These are phyloP conservation scores for Geophilus truncorum DNA, from an alignment of 2,888 invertebrate genomes.

Conservation along the genomic window DNA sequence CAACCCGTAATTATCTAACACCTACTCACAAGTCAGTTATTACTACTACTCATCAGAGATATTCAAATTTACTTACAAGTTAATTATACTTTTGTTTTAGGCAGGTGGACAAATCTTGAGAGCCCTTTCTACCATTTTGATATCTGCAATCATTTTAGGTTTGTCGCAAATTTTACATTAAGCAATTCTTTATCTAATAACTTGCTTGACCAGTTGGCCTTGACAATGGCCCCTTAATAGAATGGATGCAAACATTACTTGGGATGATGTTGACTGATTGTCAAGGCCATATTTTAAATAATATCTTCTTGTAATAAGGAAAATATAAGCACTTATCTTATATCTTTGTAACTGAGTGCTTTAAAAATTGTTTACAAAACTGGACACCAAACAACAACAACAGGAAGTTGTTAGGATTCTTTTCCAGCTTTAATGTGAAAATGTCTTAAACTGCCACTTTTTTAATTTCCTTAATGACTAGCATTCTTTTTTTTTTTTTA, in stretches of 20 bases:
- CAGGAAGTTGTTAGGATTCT: background rate
- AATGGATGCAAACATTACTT: background rate
- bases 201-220: background rate
- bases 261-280: background rate
- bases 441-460: too few species aligned
- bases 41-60: too few species aligned
- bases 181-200: background rate
- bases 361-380: background rate
- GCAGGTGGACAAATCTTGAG: background rate
- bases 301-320: background rate
- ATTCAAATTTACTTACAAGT: background rate
- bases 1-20: too few species aligned
- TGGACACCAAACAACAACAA: too few species aligned
- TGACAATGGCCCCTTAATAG: background rate
- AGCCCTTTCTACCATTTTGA: background rate
- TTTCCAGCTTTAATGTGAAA: too few species aligned
- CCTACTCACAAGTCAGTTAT: too few species aligned
- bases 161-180: background rate
- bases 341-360: too few species aligned
- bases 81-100: background rate
- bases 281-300: background rate
- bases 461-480: too few species aligned
- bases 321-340: too few species aligned
- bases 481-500: too few species aligned
- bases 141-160: conserved; percentile 29